Evolutionary conservation across 2,888 invertebrate species (phyloP), one percentile per base, ranked within the genome.

Genomic region (Fissipunctia ypsillon): DNA sequence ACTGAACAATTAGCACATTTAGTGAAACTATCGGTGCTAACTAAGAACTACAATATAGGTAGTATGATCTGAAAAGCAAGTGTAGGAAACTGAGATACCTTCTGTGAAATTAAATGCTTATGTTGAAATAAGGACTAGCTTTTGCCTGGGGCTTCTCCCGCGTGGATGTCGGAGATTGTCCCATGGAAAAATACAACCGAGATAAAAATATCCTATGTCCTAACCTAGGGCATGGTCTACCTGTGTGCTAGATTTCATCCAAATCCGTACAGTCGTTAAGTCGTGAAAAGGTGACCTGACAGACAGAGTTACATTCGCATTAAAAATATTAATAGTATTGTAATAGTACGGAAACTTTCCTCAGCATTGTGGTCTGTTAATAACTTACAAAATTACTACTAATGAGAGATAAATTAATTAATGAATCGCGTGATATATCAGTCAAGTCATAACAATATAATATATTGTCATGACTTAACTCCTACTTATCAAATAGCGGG

Each of bases 1-100:
- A 81, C 75, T 66, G 67, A 65, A 67, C 57, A 81, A 84, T 86
- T 87, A 84, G 64, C 84, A 83, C 69, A 56, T 76, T 69, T 64
- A 61, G 38, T 70, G 19, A 10, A 45, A 50, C 60, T 69, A 70
- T 48, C 59, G 69, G 73, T 77, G 77, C 45, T 80, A 84, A 80
- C 31, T 59, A 59, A 28, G 69, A 81, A 69, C 28, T 70, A 60
- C 7, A 22, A 35, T 48, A 2, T 52, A 19, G 38, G 9, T 38
- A 22, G 12, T 72, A 56, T 41, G 35, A 61, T 41, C 45, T 57
- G 41, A 41, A 52, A 67, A 60, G 35, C 28, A 59, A 59, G 16
- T 35, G 10, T 10, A 64, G 43, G 25, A 45, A 73, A 56, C 16
- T 3, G 43, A 28, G 35, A 38, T 16, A 66, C 41, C 19, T n/a